Base-by-base conservation (phyloP, 2,888 invertebrate genomes). In the Glaucopsyche alexis region DNA sequence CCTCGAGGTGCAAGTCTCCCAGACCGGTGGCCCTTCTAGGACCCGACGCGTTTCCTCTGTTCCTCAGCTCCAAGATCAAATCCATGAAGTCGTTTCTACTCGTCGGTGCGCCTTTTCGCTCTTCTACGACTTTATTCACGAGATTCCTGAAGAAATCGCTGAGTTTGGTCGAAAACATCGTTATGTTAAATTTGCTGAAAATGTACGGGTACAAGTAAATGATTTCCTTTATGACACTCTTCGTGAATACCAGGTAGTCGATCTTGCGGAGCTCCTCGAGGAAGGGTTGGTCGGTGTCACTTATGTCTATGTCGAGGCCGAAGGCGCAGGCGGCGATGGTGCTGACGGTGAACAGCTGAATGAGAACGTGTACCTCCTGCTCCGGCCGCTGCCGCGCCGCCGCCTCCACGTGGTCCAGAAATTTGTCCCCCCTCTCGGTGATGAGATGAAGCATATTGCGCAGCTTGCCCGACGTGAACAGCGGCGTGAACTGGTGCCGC, bases 381-480 rank as follows among this genome's bases (percentile, higher is more conserved):
- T 0, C 13, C 1, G 49, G 49, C 49, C 13, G 13, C 13, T 0
- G 49, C 49, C 49, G 14, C 49, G n/a, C n/a, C 14, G 49, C 49
- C 14, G 14, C 3, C 49, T 49, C 49, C 13, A 14, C 14, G 14
- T 49, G 9, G 14, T 4, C 3, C 49, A 49, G 49, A 9, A 49
- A 49, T 11, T 14, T 11, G 49, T 87, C 80, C 29, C 79, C 82
- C 3, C 82, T 79, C 42, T 85, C 83, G 40, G 75, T 75, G 29
- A 89, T 75, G 19, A 88, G 72, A 75, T 83, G 77, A 29, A 85
- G 79, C 87, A 89, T 88, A 49, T 83, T 84, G 75, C 83, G 87
- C 29, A 88, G 76, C 79, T 88, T 88, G 7, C 85, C 83, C 0
- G 88, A 81, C 7, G 87, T 86, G 71, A 88, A 88, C 16, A 87